Conservation (phyloP, 2,113 vertebrate species). For the Rhabdomys dilectus region DNA sequence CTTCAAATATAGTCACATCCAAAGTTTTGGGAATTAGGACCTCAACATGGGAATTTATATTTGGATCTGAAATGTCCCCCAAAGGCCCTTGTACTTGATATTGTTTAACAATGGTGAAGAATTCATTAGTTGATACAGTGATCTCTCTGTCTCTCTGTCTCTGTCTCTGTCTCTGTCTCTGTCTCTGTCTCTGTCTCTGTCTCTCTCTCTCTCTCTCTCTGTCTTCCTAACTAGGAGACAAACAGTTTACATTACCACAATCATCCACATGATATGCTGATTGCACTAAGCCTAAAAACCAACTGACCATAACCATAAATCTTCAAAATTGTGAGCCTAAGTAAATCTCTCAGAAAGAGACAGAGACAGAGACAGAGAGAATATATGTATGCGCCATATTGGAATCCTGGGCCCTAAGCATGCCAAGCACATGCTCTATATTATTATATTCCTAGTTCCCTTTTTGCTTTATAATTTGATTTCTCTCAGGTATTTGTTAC, state of each 20-base stretch:
- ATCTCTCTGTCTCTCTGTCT: neutral
- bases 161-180: neutral
- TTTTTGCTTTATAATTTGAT: neutral
- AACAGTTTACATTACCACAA: no score
- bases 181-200: neutral
- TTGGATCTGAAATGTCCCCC: neutral
- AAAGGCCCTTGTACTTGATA: neutral
- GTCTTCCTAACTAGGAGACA: no score
- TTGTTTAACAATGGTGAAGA: neutral
- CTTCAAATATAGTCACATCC: neutral
- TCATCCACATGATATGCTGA: no score
- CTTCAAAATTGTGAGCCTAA: no score
- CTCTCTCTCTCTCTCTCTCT: no score
- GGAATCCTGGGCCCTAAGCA: no score
- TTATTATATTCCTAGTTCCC: neutral
- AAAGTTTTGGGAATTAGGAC: neutral
- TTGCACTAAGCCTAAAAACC: no score
- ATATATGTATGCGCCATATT: neutral
- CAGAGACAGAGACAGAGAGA: neutral
- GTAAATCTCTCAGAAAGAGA: no score
- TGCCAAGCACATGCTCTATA: neutral
- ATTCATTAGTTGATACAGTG: neutral
- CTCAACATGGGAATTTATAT: neutral
- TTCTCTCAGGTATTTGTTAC: neutral
- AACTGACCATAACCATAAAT: no score